These are phyloP conservation scores for Pterostichus niger DNA, from an alignment of 2,888 invertebrate species.

Conservation along the genomic window DNA sequence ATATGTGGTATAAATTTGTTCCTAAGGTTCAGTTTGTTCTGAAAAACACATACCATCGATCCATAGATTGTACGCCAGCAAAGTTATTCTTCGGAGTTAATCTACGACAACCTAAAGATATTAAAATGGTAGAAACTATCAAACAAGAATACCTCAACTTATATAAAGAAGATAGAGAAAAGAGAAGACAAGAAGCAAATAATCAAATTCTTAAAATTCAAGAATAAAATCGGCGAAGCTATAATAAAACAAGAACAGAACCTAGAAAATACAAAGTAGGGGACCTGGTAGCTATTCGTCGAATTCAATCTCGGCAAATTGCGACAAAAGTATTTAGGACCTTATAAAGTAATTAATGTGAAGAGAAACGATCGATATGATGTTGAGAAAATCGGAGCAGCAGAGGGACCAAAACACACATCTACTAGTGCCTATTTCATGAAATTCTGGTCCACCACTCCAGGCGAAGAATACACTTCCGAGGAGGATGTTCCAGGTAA, in stretches of 20 bases:
- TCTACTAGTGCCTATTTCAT: slow-evolving; percentile 19
- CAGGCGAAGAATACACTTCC: no score
- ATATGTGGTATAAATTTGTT: slow-evolving; percentile 56
- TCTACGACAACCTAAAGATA: slow-evolving; percentile 12
- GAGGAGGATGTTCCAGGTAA: background rate
- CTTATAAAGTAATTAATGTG: background rate
- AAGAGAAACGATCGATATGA: slow-evolving; percentile 18
- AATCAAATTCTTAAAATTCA: background rate
- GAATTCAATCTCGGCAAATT: slow-evolving; percentile 31
- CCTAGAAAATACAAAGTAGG: background rate
- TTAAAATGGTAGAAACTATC: background rate
- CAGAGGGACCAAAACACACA: background rate
- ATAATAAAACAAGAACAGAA: slow-evolving; percentile 14
- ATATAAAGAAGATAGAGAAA: slow-evolving; percentile 16
- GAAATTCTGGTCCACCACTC: background rate
- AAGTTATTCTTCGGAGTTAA: slow-evolving; percentile 10
- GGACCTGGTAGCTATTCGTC: background rate
- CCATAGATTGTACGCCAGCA: background rate
- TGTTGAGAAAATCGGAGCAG: background rate
- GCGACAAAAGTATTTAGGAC: no score
- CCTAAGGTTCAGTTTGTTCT: slow-evolving; percentile 60
- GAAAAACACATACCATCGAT: slow-evolving; percentile 42
- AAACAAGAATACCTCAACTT: slow-evolving; percentile 2
- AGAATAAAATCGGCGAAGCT: slow-evolving; percentile 17
- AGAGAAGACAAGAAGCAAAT: slow-evolving; percentile 1